Conservation (phyloP, 2,113 vertebrate species). For the Pelvicachromis taeniatus region DNA sequence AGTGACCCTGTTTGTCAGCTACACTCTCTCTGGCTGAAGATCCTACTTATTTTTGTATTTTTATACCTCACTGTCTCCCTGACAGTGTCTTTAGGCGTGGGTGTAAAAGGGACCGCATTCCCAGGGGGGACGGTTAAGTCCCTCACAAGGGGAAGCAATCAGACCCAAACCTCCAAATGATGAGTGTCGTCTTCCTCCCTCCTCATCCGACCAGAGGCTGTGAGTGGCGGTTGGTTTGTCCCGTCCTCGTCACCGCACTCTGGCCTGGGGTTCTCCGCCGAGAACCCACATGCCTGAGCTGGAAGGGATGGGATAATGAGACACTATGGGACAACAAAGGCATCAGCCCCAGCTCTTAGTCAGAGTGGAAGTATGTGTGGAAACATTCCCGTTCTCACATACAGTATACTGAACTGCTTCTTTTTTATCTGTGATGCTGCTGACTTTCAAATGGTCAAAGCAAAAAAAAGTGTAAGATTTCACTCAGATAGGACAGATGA, state of each 20-base stretch:
- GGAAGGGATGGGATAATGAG: conserved; percentile 51
- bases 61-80: conserved; percentile 8
- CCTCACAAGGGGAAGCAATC: conserved; percentile 51
- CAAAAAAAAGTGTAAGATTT: neutral
- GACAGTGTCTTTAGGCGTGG: conserved; percentile 25
- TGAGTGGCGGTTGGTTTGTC: conserved; percentile 49
- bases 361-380: conserved; percentile 27
- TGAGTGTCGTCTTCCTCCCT: conserved; percentile 49
- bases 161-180: conserved; percentile 63
- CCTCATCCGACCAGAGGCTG: conserved; percentile 49
- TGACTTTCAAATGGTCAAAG: conserved; percentile 23
- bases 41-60: conserved; percentile 29
- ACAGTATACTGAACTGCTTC: conserved; percentile 3
- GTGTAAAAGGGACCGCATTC: conserved; percentile 50
- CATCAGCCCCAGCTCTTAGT: conserved; percentile 20
- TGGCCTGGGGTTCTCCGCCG: conserved; percentile 48
- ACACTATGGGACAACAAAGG: conserved; percentile 48
- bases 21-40: neutral
- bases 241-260: conserved; percentile 46
- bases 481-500: neutral
- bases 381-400: conserved; percentile 48
- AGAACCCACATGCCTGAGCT: conserved; percentile 43
- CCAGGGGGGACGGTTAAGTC: conserved; percentile 42
- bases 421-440: conserved; percentile 4
- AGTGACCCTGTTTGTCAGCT: conserved; percentile 2